Percentiles rank a stretch among this genome's conserved stretches.
These are phyloP conservation scores for Nyctibius bracteatus DNA, from an alignment of 2,113 vertebrate genomes.

Conservation along the genomic window DNA sequence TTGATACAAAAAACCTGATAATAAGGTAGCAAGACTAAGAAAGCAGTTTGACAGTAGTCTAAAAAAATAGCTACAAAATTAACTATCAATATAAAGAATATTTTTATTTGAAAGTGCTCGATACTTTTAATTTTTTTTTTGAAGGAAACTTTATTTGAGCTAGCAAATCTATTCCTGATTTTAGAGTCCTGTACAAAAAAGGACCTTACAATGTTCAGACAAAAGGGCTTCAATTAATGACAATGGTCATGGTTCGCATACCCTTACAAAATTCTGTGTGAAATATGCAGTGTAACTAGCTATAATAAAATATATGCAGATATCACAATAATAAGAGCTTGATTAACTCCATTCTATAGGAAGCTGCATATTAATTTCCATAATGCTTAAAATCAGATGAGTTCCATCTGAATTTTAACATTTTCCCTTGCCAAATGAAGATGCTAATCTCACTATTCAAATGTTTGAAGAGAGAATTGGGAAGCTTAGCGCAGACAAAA, in stretches of 20 bases:
- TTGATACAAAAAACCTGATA: neutral
- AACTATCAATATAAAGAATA: neutral
- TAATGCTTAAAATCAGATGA: conserved; percentile 39
- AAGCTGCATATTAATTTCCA: conserved; percentile 36
- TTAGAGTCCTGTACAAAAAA: neutral
- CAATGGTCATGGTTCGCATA: neutral
- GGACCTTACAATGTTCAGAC: neutral
- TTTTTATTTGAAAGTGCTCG: neutral
- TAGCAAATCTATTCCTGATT: neutral
- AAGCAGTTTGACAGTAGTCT: neutral
- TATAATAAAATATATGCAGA: conserved; percentile 23
- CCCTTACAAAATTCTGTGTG: neutral
- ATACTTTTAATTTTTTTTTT: neutral
- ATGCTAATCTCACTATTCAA: conserved; percentile 51
- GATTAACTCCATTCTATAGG: conserved; percentile 51
- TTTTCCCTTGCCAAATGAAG: conserved; percentile 48
- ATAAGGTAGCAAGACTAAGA: neutral
- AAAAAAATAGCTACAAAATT: neutral
- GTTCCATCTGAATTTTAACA: conserved; percentile 36
- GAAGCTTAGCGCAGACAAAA: conserved; percentile 18
- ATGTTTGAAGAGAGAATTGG: conserved; percentile 35
- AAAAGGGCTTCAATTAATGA: neutral
- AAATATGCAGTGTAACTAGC: neutral
- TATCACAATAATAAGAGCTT: conserved; percentile 42
- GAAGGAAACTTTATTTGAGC: neutral